phyloP scores from a whole-genome alignment of 2,888 invertebrate genomes.

The Drosophila trichaetosa region DNA sequence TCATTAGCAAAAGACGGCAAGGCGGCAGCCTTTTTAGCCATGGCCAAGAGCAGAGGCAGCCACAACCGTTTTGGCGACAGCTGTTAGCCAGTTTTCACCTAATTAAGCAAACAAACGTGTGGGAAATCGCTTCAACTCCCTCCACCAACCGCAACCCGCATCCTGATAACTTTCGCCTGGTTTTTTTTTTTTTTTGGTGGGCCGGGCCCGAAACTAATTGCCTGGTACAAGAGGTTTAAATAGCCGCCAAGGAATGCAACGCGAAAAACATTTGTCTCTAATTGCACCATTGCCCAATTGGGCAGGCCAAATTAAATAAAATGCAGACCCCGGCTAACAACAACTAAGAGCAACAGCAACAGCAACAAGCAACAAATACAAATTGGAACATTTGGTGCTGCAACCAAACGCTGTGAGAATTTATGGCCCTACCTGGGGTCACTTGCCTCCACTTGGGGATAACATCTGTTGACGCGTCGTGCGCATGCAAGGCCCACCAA shows the following conservation, averaged over 20 bases:
- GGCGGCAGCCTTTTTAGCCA: slow-evolving; percentile 55
- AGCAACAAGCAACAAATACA: slow-evolving; percentile 76
- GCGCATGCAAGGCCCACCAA: slow-evolving; percentile 70
- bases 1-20: slow-evolving; percentile 66
- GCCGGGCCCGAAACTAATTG: slow-evolving; percentile 66
- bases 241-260: slow-evolving; percentile 72
- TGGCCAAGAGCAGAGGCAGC: slow-evolving; percentile 21
- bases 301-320: slow-evolving; percentile 78
- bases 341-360: slow-evolving; percentile 37
- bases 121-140: slow-evolving; percentile 57
- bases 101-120: slow-evolving; percentile 79
- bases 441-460: slow-evolving; percentile 69
- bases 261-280: slow-evolving; percentile 78
- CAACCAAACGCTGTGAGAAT: slow-evolving; percentile 72
- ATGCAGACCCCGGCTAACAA: slow-evolving; percentile 63
- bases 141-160: not conserved
- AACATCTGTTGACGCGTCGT: slow-evolving; percentile 81
- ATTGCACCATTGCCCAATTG: slow-evolving; percentile 80
- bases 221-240: slow-evolving; percentile 75
- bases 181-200: slow-evolving; percentile 17
- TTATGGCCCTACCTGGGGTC: slow-evolving; percentile 80
- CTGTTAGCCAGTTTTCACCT: slow-evolving; percentile 77
- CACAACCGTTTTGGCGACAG: slow-evolving; percentile 48
- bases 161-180: slow-evolving; percentile 70
- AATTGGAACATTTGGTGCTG: slow-evolving; percentile 79